These are phyloP conservation scores for Sporophila hypoxantha DNA, from an alignment of 2,113 vertebrate species.

Conservation along the genomic window DNA sequence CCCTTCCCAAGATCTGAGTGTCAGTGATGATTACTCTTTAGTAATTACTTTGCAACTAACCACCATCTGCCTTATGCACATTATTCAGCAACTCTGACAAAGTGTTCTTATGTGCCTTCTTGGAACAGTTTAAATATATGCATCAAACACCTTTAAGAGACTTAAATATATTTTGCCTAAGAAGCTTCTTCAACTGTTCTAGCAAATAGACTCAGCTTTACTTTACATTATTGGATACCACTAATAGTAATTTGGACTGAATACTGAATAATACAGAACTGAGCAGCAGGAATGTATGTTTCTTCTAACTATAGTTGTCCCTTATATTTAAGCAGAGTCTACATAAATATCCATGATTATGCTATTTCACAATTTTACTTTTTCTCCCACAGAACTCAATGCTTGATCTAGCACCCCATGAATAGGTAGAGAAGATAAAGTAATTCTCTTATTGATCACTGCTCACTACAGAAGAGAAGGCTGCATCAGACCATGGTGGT, in stretches of 20 bases:
- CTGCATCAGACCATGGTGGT: neutral
- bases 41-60: neutral
- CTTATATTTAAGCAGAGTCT: neutral
- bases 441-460: neutral
- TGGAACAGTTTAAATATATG: neutral
- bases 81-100: neutral
- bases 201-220: neutral
- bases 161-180: neutral
- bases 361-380: neutral
- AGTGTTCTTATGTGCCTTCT: neutral
- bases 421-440: neutral
- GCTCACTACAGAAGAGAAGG: neutral
- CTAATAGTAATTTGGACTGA: neutral
- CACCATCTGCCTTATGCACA: neutral
- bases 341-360: neutral
- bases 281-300: neutral
- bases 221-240: neutral
- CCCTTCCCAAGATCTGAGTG: neutral
- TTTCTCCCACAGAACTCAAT: neutral
- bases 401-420: neutral
- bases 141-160: neutral
- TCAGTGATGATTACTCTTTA: neutral
- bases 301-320: neutral
- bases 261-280: neutral
- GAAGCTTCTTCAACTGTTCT: neutral